phyloP scores from a whole-genome alignment of 2,888 invertebrate genomes.

The Pimpla rufipes region DNA sequence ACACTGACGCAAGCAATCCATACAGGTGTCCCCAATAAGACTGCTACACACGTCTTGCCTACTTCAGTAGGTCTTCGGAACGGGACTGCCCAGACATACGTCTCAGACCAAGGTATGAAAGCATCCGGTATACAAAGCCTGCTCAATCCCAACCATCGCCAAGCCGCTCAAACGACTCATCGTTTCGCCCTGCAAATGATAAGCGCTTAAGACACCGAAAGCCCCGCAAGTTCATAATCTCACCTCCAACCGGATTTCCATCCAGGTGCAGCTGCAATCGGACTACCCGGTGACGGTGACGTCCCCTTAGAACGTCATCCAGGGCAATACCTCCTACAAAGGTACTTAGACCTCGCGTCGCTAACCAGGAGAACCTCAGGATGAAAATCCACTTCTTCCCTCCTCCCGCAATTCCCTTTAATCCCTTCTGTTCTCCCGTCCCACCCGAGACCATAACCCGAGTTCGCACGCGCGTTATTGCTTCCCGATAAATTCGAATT shows the following conservation, averaged over 20 bases:
- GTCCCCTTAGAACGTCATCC: too few relatives aligned
- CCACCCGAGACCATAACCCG: not conserved
- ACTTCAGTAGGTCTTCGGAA: not conserved
- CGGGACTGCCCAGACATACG: not conserved
- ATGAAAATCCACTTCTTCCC: not conserved
- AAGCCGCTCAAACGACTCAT: conserved; percentile 10
- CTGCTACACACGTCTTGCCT: not conserved
- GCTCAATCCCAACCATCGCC: not conserved
- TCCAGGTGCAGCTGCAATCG: not conserved
- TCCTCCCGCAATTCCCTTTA: not conserved
- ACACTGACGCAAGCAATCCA: too few relatives aligned
- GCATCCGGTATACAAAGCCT: not conserved
- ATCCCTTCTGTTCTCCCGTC: conserved; percentile 3
- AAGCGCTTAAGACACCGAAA: not conserved
- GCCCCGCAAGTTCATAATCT: conserved; percentile 13
- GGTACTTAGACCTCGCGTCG: too few relatives aligned
- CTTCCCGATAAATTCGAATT: conserved; percentile 45
- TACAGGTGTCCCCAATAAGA: too few relatives aligned
- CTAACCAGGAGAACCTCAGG: too few relatives aligned
- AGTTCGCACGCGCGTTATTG: conserved; percentile 22
- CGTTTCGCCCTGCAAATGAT: not conserved
- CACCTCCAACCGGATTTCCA: not conserved
- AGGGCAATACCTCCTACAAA: too few relatives aligned
- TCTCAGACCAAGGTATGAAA: too few relatives aligned
- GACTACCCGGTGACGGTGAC: not conserved